Evolutionary conservation across 2,888 invertebrate species (phyloP).

Genomic region (Teinopalpus imperialis): DNA sequence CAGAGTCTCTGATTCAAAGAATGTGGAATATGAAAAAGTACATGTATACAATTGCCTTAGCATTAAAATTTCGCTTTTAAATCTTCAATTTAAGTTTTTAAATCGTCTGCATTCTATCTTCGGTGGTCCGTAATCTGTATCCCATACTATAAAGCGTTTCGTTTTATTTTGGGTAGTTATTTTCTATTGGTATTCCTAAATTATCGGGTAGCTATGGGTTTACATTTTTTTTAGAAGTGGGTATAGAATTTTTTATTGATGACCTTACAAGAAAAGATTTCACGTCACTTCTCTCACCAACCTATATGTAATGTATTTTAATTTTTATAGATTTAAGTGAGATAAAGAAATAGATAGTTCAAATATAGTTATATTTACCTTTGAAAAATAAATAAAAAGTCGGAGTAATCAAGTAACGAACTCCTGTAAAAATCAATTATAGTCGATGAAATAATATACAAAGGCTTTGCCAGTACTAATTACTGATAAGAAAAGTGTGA

Average conservation of each 20-base stretch:
- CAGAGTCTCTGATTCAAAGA: constrained; percentile 38
- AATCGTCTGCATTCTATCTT: neutral
- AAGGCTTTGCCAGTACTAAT: too few species aligned
- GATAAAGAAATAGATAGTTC: too few species aligned
- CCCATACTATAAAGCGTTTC: constrained; percentile 13
- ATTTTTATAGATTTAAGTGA: too few species aligned
- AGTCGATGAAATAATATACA: too few species aligned
- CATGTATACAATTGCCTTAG: neutral
- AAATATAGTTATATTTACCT: too few species aligned
- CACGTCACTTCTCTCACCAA: neutral
- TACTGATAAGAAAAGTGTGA: too few species aligned
- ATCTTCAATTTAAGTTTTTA: neutral
- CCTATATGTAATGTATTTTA: too few species aligned
- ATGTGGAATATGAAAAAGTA: constrained; percentile 3
- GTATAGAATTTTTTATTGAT: neutral
- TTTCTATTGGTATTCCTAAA: constrained; percentile 16
- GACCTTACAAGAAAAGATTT: neutral
- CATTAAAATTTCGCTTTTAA: constrained; percentile 11
- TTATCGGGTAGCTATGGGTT: neutral
- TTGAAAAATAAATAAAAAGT: too few species aligned
- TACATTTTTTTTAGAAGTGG: neutral
- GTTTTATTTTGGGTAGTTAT: constrained; percentile 18
- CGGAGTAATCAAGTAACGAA: too few species aligned
- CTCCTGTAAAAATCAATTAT: too few species aligned
- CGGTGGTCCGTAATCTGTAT: constrained; percentile 8